Percentiles rank a stretch among this genome's conserved stretches.
Conservation (phyloP, 2,797 vertebrate genomes). For the Paramormyrops hopkinsi region DNA sequence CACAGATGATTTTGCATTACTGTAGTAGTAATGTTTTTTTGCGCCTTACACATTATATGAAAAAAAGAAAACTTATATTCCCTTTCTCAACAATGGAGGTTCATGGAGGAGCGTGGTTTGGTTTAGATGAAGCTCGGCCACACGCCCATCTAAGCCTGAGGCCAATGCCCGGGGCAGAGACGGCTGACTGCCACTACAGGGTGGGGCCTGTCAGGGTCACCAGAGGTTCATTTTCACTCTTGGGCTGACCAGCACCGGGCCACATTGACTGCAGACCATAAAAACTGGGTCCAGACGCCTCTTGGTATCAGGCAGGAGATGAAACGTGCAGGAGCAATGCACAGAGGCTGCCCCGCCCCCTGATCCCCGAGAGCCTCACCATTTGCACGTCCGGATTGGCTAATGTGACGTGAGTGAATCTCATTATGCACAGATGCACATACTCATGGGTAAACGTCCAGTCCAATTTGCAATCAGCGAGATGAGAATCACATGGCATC, state of each 20-base stretch:
- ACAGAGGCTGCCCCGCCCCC: neutral
- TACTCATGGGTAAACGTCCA: neutral
- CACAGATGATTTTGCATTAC: constrained; percentile 3
- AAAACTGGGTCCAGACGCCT: constrained; percentile 38
- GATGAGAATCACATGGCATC: neutral
- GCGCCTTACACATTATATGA: neutral
- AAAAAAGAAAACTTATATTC: constrained; percentile 9
- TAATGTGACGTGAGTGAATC: neutral
- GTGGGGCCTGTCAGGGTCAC: constrained; percentile 22
- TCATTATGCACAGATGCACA: neutral
- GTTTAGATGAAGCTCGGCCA: neutral
- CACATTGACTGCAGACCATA: constrained; percentile 16
- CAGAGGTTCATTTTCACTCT: constrained; percentile 20
- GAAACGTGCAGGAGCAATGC: neutral
- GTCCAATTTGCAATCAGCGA: neutral
- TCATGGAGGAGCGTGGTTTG: neutral
- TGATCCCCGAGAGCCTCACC: neutral
- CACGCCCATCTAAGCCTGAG: constrained; percentile 30
- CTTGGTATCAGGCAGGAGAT: constrained; percentile 17
- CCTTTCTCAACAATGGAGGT: neutral
- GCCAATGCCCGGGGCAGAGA: constrained; percentile 26
- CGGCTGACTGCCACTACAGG: constrained; percentile 29
- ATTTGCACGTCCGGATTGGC: neutral
- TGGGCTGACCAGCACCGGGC: constrained; percentile 20
- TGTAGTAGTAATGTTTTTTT: neutral